Conservation (phyloP, 1,140 invertebrate genomes). For the Euborellia annulipes region DNA sequence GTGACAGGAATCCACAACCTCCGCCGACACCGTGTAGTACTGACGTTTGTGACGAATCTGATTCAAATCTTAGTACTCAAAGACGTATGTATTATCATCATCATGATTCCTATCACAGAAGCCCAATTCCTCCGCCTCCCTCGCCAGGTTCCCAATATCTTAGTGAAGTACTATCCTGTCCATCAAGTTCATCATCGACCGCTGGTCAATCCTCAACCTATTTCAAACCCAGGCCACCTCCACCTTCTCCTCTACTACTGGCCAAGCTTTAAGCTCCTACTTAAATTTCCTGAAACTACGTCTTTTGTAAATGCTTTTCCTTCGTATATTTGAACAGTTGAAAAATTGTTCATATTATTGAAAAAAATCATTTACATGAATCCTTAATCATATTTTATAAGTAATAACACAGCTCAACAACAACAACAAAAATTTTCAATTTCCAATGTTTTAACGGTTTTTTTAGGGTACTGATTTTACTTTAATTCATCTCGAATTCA, state of each 20-base stretch:
- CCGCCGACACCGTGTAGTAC: constrained; percentile 89
- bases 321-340: no score
- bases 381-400: no score
- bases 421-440: no score
- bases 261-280: no score
- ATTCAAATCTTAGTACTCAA: constrained; percentile 43
- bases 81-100: constrained; percentile 17
- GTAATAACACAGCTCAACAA: no score
- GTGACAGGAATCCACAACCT: constrained; percentile 65
- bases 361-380: no score
- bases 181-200: constrained; percentile 56
- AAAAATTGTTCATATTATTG: no score
- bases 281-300: no score
- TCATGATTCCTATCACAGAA: constrained; percentile 25
- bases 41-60: constrained; percentile 80
- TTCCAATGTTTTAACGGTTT: no score
- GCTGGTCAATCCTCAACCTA: constrained; percentile 46
- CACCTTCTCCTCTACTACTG: constrained; percentile 37
- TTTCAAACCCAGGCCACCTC: constrained; percentile 55
- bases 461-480: no score
- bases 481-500: no score
- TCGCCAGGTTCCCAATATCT: constrained; percentile 64
- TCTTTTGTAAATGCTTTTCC: no score
- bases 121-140: constrained; percentile 65
- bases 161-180: constrained; percentile 41